A percentile compares a stretch with the other conserved stretches of the same genome.
Conservation (phyloP, 2,888 invertebrate genomes). For the Eumacrocentrus americanus region DNA sequence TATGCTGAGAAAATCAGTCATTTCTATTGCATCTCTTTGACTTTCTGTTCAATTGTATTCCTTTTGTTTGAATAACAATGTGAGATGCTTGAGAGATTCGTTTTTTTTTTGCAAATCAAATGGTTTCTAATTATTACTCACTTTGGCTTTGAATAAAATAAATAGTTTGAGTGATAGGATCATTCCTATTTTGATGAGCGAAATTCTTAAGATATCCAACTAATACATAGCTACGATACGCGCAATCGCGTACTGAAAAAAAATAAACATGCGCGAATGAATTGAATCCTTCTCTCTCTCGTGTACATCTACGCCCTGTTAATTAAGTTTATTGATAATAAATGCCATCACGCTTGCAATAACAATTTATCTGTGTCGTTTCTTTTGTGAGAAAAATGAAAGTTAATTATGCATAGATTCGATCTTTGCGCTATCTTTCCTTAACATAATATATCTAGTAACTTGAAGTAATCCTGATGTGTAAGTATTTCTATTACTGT, state of each 20-base stretch:
- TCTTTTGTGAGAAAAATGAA: background rate
- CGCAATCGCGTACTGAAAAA: constrained; percentile 46
- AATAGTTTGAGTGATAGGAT: constrained; percentile 50
- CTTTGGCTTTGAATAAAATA: background rate
- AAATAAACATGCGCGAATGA: constrained; percentile 51
- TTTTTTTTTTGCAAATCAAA: background rate
- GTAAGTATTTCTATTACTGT: too few species aligned
- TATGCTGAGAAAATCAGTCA: background rate
- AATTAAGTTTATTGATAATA: constrained; percentile 62
- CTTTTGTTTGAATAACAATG: too few species aligned
- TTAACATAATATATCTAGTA: background rate
- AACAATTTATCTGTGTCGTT: constrained; percentile 21
- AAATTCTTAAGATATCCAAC: constrained; percentile 36
- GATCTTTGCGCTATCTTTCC: too few species aligned
- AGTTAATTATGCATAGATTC: too few species aligned
- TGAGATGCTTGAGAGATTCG: too few species aligned
- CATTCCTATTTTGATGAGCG: constrained; percentile 27
- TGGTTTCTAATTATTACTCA: background rate
- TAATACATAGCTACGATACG: constrained; percentile 49
- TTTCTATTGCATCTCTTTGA: background rate
- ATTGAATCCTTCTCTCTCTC: constrained; percentile 56
- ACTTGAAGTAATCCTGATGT: too few species aligned
- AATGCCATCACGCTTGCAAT: constrained; percentile 62
- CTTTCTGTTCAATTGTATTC: background rate
- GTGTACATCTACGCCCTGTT: constrained; percentile 61